Base-by-base conservation (phyloP, 1,140 invertebrate species). In the Pogonomyrmex barbatus region DNA sequence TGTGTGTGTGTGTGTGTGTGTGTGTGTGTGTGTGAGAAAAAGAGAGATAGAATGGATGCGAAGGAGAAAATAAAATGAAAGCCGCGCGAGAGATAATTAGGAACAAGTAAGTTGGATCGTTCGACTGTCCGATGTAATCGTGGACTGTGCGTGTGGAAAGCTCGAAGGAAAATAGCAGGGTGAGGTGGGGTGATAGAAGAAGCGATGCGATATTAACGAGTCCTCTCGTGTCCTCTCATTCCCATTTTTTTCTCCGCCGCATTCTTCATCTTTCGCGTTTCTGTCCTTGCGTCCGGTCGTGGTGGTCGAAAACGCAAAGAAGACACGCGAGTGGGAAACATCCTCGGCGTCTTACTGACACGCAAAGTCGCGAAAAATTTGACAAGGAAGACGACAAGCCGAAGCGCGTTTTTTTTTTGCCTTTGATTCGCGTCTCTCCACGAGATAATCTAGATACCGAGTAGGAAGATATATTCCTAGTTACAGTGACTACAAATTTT, bases 41-140 rank as follows among this genome's bases (percentile, higher is more conserved):
- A 39, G 14, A 47, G 42, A 36, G 63, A 9, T 30, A 70, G 14
- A 65, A 50, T 39, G 65, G n/a, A 17, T 39, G 17, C 62, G 5
- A 67, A 36, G 63, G 58, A 45, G 52, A 63, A n/a, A 39, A 67
- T 14, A 17, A 14, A 60, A 5, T 75, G 68, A 17, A 73, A 52
- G 56, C 14, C 54, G 39, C 71, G 50, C 78, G 56, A 52, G 83
- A 85, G 60, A 70, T 75, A 76, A 58, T 36, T 70, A 63, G 62
- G 65, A 63, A 86, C 62, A 60, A 60, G 42, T 82, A 56, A 36
- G 36, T 81, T 42, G 60, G 33, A 62, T 82, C 79, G 79, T 82
- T 82, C 79, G 67, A 82, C 68, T 82, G 79, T 82, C 79, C 67
- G 79, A 82, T 73, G 33, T 82, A 73, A 82, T 56, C 47, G 67